phyloP scores from a whole-genome alignment of 2,113 vertebrate genomes.

The Tapirus terrestris region DNA sequence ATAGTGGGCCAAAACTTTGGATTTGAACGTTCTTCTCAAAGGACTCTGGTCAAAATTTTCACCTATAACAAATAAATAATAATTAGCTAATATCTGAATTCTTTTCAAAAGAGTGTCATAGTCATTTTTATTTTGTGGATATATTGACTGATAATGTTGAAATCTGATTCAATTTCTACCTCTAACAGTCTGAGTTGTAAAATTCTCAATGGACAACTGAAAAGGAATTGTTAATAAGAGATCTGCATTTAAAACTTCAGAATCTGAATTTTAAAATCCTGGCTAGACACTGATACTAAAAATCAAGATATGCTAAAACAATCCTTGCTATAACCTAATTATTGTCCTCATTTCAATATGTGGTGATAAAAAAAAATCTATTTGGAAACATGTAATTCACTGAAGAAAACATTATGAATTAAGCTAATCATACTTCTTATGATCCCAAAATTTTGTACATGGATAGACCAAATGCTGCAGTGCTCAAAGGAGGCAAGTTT shows the following conservation, averaged over 20 bases:
- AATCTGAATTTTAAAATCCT: slow-evolving; percentile 48
- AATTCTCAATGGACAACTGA: not conserved
- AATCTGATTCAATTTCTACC: slow-evolving; percentile 31
- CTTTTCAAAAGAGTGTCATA: not conserved
- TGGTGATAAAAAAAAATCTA: not conserved
- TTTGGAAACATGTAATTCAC: slow-evolving; percentile 24
- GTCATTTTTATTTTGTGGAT: slow-evolving; percentile 25
- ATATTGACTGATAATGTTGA: not conserved
- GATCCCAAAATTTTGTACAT: not conserved
- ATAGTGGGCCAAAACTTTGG: slow-evolving; percentile 96
- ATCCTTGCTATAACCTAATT: not conserved
- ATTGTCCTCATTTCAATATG: not conserved
- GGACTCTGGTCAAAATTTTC: slow-evolving; percentile 99
- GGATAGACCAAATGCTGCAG: not conserved
- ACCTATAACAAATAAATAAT: slow-evolving; percentile 84
- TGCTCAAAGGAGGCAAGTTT: not conserved
- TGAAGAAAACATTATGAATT: slow-evolving; percentile 31
- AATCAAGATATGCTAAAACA: slow-evolving; percentile 5
- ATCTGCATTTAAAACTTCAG: slow-evolving; percentile 13
- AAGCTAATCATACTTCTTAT: not conserved
- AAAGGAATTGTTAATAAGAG: slow-evolving; percentile 27
- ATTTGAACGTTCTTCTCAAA: slow-evolving; percentile 96
- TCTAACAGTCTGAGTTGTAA: slow-evolving; percentile 31
- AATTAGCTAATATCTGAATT: slow-evolving; percentile 22
- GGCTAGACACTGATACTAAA: slow-evolving; percentile 24